Base-by-base conservation (phyloP, 2,888 invertebrate genomes). In the Thereva unica region DNA sequence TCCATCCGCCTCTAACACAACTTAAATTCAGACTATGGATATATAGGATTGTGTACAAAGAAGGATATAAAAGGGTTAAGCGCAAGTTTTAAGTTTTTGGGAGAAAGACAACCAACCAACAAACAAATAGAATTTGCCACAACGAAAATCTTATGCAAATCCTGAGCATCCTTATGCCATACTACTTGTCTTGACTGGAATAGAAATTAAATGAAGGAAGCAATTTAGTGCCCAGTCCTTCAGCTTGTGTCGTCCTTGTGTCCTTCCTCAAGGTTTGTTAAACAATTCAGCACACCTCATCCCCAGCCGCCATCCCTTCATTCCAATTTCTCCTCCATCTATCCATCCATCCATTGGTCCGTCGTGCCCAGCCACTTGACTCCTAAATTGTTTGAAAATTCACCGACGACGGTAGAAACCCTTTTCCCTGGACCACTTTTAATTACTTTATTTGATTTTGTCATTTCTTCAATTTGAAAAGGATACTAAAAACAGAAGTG, bases 361-460 rank as follows among this genome's bases (percentile, higher is more conserved):
- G 23, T 23, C 23, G 23, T 1, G 23, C 23, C 23, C 23, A 53
- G 5, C 37, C 53, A 9, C 41, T 50, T 50, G 40, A 61, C 34
- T 50, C 8, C n/a, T 4, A 9, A 23, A 23, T 23, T 23, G 23
- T 23, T 23, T 23, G 23, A 23, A 23, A 23, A 23, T 23, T 23
- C 23, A 23, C 23, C 23, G 23, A 23, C 23, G 23, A 23, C 23
- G 23, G 23, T 23, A 23, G 23, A 61, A 61, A 61, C 61, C 61
- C 61, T 61, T 61, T 61, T 61, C 41, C n/a, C 5, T 40, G 61
- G 49, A 23, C 23, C 55, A 61, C 61, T 61, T 61, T 61, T 61
- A 61, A 61, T 61, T 61, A 61, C 61, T 61, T 61, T 61, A 61
- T 61, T 61, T 59, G 59, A 59, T 59, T 59, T 59, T 61, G 61